Conservation (phyloP, 2,113 vertebrate species). For the Brienomyrus brachyistius region DNA sequence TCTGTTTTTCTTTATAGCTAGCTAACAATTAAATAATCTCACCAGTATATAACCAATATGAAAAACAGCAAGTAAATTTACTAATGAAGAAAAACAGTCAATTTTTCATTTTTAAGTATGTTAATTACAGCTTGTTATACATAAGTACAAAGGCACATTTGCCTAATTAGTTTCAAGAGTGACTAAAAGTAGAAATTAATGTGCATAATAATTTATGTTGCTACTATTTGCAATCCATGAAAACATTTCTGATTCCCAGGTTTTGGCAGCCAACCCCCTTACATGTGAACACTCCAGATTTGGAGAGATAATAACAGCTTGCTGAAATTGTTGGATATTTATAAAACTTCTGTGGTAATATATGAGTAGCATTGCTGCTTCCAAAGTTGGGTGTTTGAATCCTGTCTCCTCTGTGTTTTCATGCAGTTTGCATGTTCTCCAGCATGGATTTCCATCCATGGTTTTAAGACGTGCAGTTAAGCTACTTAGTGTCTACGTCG, state of each 20-base stretch:
- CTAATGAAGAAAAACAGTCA: neutral
- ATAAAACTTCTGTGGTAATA: neutral
- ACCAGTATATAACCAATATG: neutral
- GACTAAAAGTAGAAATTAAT: conserved; percentile 10
- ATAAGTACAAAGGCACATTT: neutral
- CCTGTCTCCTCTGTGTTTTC: neutral
- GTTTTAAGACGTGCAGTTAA: neutral
- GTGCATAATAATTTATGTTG: neutral
- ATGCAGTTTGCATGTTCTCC: neutral
- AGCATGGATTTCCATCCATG: neutral
- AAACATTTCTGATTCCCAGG: neutral
- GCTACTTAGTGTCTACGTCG: neutral
- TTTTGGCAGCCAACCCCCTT: neutral
- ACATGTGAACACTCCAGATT: neutral
- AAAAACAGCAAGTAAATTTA: neutral
- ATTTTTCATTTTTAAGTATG: neutral
- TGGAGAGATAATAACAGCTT: neutral
- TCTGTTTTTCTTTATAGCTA: neutral
- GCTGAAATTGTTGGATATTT: conserved; percentile 4
- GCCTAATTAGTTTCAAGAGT: neutral
- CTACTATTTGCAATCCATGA: neutral
- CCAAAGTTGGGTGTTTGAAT: neutral
- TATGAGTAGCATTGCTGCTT: neutral
- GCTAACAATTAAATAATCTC: neutral
- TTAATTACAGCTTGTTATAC: neutral